phyloP scores from a whole-genome alignment of 1,140 invertebrate genomes.

The Drosophila ananassae region DNA sequence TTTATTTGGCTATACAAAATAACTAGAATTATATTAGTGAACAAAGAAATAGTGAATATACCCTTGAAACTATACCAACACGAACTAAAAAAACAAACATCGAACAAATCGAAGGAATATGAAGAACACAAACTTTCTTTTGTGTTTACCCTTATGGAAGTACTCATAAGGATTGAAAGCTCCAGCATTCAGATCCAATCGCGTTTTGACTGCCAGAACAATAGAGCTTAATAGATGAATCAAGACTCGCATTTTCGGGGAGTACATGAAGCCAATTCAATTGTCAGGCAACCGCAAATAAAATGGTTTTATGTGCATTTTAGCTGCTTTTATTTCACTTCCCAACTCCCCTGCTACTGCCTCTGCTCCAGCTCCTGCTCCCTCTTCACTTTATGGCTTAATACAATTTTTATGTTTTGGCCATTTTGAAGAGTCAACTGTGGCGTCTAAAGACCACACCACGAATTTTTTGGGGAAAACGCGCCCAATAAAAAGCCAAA shows the following conservation, averaged over 20 bases:
- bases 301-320: constrained; percentile 55
- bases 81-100: neutral
- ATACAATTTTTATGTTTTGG: constrained; percentile 78
- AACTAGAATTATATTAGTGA: neutral
- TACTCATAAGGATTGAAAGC: neutral
- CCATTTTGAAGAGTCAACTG: constrained; percentile 61
- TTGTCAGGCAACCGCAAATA: constrained; percentile 66
- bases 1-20: no score
- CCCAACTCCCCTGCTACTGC: constrained; percentile 2
- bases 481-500: constrained; percentile 45
- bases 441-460: constrained; percentile 27
- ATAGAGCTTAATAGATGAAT: constrained; percentile 46
- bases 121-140: constrained; percentile 6
- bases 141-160: neutral
- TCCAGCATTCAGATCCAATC: constrained; percentile 17
- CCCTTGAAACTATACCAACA: neutral
- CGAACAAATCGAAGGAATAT: neutral
- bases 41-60: neutral
- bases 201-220: constrained; percentile 32
- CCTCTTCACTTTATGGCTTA: constrained; percentile 66
- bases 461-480: constrained; percentile 12
- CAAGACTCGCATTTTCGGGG: constrained; percentile 26
- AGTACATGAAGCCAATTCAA: constrained; percentile 67
- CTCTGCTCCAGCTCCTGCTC: neutral
- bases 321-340: constrained; percentile 23